A percentile compares a stretch with the other conserved stretches of the same genome.
phyloP scores from a whole-genome alignment of 2,797 vertebrate genomes.

The Pampus argenteus region DNA sequence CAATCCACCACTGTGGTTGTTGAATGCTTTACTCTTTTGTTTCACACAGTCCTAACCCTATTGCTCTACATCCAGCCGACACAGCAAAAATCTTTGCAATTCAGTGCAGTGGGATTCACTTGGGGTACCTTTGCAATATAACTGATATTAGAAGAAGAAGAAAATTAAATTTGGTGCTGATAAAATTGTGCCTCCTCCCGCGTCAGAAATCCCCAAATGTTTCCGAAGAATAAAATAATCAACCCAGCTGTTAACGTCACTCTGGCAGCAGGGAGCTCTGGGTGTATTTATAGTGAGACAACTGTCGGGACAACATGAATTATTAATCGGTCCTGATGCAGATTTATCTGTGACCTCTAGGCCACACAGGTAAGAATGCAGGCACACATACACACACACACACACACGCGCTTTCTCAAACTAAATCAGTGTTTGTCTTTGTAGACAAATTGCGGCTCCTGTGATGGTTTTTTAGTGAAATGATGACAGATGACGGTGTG shows the following conservation, averaged over 20 bases:
- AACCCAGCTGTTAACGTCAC: constrained; percentile 64
- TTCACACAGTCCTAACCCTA: constrained; percentile 34
- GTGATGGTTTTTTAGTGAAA: constrained; percentile 39
- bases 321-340: constrained; percentile 80
- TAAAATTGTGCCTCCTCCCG: constrained; percentile 44
- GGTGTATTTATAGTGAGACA: constrained; percentile 80
- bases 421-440: constrained; percentile 51
- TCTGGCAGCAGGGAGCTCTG: constrained; percentile 60
- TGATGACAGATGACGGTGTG: constrained; percentile 43
- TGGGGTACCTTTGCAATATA: constrained; percentile 29
- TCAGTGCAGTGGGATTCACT: constrained; percentile 18
- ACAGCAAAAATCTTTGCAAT: constrained; percentile 36
- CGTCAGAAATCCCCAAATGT: constrained; percentile 59
- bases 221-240: constrained; percentile 70
- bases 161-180: constrained; percentile 45
- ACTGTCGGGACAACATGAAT: constrained; percentile 79
- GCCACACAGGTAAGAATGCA: constrained; percentile 70
- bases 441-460: constrained; percentile 34
- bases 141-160: constrained; percentile 27
- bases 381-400: constrained; percentile 35
- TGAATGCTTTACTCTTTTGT: constrained; percentile 1
- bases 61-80: constrained; percentile 32
- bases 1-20: too few relatives aligned
- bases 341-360: constrained; percentile 81
- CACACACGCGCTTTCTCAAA: constrained; percentile 53